These are phyloP conservation scores for Tricholaema leucomelas DNA, from an alignment of 2,113 vertebrate genomes.

Conservation along the genomic window DNA sequence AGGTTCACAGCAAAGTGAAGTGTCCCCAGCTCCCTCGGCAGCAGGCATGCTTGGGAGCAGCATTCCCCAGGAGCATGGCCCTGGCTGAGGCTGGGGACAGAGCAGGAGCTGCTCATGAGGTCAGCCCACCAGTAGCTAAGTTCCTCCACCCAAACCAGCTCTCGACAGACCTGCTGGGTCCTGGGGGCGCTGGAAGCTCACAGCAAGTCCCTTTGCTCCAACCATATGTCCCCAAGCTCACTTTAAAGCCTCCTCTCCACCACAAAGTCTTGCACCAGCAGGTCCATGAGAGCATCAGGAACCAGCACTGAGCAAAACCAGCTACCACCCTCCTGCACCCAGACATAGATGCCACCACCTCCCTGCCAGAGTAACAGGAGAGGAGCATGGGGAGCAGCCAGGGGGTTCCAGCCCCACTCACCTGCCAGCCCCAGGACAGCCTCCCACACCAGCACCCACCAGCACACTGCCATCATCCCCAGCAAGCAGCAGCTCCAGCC, in stretches of 20 bases:
- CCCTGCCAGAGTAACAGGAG: background rate
- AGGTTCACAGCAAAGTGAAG: background rate
- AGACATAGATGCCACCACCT: background rate
- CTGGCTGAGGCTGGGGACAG: background rate
- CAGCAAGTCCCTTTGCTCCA: background rate
- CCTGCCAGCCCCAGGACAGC: background rate
- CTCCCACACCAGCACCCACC: background rate
- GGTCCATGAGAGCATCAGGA: background rate
- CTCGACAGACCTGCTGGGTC: background rate
- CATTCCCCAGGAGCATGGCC: accelerated
- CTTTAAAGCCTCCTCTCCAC: background rate
- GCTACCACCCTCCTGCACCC: background rate
- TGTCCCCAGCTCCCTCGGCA: background rate
- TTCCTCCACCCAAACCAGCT: too few species aligned
- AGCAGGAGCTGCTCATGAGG: background rate
- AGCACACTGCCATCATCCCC: background rate
- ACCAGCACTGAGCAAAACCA: background rate
- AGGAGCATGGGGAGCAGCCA: background rate
- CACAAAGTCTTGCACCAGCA: background rate
- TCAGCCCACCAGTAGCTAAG: background rate
- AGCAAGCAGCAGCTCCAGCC: accelerated
- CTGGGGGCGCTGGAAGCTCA: too few species aligned
- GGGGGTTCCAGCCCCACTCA: background rate
- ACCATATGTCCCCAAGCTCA: too few species aligned
- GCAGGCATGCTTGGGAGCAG: background rate